Evolutionary conservation across 2,888 invertebrate species (phyloP), one percentile per base, ranked within the genome.

Genomic region (Argynnis bischoffii): DNA sequence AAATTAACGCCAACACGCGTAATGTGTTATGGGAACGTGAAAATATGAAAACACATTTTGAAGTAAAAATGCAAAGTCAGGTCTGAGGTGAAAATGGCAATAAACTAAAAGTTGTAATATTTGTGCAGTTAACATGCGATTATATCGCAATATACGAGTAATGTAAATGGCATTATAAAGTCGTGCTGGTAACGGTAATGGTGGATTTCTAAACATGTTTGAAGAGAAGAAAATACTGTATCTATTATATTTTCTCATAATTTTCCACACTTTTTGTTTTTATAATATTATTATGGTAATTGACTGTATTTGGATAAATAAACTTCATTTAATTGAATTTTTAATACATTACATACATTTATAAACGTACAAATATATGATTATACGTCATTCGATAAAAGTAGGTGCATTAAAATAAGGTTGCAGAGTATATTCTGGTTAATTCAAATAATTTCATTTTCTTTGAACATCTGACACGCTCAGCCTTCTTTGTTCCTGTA

Each of bases 71-170:
- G 51, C 50, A 71, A 57, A 69, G 55, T 56, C 31, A 55, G 1
- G 18, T 18, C 18, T 18, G 18, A 18, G 54, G 66, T n/a, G 71
- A 69, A 69, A 71, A 67, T 54, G 46, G 18, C 11, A 60, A 55
- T 60, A 69, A 65, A 59, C 53, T 59, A 71, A 64, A 26, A 66
- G 69, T 67, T 69, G 69, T 50, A 65, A 72, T 64, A 53, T 69
- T 61, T 65, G 56, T 57, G 55, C 63, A 16, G 69, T 60, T 65
- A 71, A 72, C 60, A 65, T 54, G 50, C 53, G 65, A 69, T 69
- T 65, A 60, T 65, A 72, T 69, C 60, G 63, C 63, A 59, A 63
- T 65, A 60, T 69, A 26, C 26, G 26, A 26, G 26, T 26, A 63
- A 72, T 67, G 65, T 55, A 68, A 68, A 71, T 63, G 61, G 47